A percentile compares a stretch with the other conserved stretches of the same genome.
These are phyloP conservation scores for Muschampia plurimacula DNA, from an alignment of 2,888 invertebrate genomes.

Conservation along the genomic window DNA sequence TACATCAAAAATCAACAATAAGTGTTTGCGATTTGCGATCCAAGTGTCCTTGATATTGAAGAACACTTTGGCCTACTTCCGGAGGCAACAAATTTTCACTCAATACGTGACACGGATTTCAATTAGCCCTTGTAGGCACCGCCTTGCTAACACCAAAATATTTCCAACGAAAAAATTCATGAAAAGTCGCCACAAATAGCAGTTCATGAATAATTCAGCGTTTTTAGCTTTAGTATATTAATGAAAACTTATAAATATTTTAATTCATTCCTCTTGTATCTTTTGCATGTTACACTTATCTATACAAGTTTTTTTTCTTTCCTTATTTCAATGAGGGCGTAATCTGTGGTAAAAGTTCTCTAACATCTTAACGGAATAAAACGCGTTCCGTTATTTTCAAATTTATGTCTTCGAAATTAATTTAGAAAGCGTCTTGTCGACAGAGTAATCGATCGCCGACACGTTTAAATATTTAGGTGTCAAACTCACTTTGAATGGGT, in stretches of 20 bases:
- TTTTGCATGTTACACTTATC: not conserved
- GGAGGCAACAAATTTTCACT: conserved; percentile 28
- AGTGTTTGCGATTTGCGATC: not conserved
- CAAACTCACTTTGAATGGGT: conserved; percentile 18
- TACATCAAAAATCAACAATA: not conserved
- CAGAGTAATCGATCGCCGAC: conserved; percentile 11
- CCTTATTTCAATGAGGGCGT: not conserved
- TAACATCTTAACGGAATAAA: not conserved
- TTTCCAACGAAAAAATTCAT: conserved; percentile 26
- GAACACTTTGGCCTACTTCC: conserved; percentile 21
- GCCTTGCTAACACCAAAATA: conserved; percentile 24
- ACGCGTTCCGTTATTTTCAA: not conserved
- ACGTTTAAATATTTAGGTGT: conserved; percentile 16
- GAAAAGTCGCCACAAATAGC: conserved; percentile 31
- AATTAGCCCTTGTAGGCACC: conserved; percentile 17
- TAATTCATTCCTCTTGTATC: conserved; percentile 21
- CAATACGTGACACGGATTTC: conserved; percentile 30
- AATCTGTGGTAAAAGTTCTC: conserved; percentile 1
- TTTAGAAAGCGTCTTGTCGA: conserved; percentile 22
- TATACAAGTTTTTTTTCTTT: not conserved
- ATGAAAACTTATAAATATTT: conserved; percentile 23
- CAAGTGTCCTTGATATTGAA: conserved; percentile 11
- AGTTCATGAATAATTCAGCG: conserved; percentile 26
- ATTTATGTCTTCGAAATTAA: conserved; percentile 22
- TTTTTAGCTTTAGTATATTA: conserved; percentile 6